phyloP scores from a whole-genome alignment of 1,140 invertebrate species.

The Pseudoatta argentina region DNA sequence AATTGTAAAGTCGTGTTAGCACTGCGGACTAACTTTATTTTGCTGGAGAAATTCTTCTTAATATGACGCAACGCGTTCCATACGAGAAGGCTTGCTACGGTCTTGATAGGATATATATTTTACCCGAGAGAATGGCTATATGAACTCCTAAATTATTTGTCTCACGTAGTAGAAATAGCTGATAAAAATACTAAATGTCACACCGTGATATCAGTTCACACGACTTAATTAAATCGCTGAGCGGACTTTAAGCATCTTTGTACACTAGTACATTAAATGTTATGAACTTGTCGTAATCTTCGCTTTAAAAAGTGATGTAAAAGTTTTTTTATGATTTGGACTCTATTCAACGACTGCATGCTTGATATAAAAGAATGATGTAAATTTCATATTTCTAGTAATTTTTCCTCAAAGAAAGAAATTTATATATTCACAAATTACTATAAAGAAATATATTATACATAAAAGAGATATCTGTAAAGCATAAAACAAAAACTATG shows the following conservation, averaged over 20 bases:
- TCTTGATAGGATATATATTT: slow-evolving; percentile 46
- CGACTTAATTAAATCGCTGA: slow-evolving; percentile 24
- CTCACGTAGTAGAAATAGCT: slow-evolving; percentile 26
- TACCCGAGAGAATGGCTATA: slow-evolving; percentile 5
- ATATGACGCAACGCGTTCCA: background rate
- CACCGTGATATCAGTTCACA: background rate
- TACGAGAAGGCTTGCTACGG: background rate
- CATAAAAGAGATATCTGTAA: background rate
- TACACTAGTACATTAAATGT: background rate
- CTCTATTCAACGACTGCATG: background rate
- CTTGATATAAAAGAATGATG: background rate
- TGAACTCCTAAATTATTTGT: slow-evolving; percentile 50
- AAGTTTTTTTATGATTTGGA: background rate
- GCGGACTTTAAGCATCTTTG: background rate
- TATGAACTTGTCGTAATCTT: background rate
- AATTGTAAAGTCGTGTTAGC: slow-evolving; percentile 34
- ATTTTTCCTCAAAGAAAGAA: background rate
- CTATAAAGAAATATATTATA: background rate
- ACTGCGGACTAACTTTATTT: slow-evolving; percentile 2
- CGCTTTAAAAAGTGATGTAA: background rate
- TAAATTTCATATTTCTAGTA: background rate
- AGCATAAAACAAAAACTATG: background rate
- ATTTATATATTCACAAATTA: background rate
- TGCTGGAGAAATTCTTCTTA: background rate
- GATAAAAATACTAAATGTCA: slow-evolving; percentile 58